Base-by-base conservation (phyloP, 2,888 invertebrate species). In the Byasa hedistus region DNA sequence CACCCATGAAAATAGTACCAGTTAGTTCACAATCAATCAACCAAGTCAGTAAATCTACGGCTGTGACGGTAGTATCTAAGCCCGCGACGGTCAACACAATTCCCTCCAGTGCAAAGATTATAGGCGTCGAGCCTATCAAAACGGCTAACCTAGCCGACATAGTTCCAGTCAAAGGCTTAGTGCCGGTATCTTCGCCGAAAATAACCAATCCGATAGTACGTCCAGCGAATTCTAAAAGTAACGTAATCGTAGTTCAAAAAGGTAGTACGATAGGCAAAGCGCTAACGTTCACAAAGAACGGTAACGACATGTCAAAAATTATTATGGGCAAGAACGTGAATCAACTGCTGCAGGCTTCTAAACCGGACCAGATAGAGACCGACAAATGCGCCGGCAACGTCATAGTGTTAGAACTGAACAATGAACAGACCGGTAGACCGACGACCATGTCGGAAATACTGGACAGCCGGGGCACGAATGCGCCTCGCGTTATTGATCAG, bases 161-260 rank as follows among this genome's bases (percentile, higher is more conserved):
- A 64, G 86, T 90, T 19, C 91, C 91, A 2, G 91, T 84, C 0
- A 91, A 91, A 71, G 90, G 89, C 0, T 75, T 88, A 68, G 75
- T 89, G 5, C 87, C 91, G 2, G 77, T 85, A 24, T 74, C 84
- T 1, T 81, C 87, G n/a, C 79, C 89, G 19, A 89, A 88, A 82
- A 83, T 87, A 27, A 80, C 84, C 8, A 90, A 88, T 72, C 90
- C 92, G 1, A 89, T 92, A 61, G 83, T 91, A 24, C 79, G 92
- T 69, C 86, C 90, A 23, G 81, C 85, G 57, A 88, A 83, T 70
- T 80, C 90, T 27, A 94, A 94, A 80, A 92, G 93, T 61, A 93
- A 92, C 76, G 89, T 94, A 27, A 93, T 94, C 72, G 92, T 94
- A 24, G 92, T 94, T 32, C 93, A 93, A 75, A 94, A 94, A 76